Evolutionary conservation across 1,140 invertebrate genomes (phyloP).

Genomic region (Drosophila persimilis): DNA sequence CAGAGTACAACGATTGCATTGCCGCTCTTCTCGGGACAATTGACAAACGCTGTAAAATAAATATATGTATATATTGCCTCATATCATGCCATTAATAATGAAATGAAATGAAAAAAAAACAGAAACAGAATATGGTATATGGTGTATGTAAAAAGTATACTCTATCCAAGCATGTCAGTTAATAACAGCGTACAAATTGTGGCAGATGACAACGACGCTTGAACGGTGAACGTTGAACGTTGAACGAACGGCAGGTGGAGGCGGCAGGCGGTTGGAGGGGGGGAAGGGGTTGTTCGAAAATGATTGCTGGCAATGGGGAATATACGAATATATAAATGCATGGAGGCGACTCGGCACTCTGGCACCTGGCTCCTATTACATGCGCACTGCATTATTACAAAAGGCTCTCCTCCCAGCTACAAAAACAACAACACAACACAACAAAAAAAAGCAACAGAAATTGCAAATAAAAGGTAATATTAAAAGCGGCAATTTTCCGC

Average conservation of each 20-base stretch:
- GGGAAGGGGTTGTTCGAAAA: slow-evolving; percentile 43
- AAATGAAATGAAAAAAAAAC: slow-evolving; percentile 5
- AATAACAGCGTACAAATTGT: slow-evolving; percentile 78
- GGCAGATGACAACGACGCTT: slow-evolving; percentile 65
- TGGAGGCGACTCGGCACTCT: slow-evolving; percentile 73
- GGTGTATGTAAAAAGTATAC: slow-evolving; percentile 23
- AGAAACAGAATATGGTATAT: not conserved
- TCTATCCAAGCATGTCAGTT: slow-evolving; percentile 71
- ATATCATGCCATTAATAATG: slow-evolving; percentile 70
- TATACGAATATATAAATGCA: slow-evolving; percentile 56
- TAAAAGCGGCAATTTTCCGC: slow-evolving; percentile 80
- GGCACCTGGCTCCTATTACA: slow-evolving; percentile 80
- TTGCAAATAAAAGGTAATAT: slow-evolving; percentile 81
- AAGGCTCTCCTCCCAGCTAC: slow-evolving; percentile 37
- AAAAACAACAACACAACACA: too few relatives aligned
- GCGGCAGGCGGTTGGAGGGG: not conserved
- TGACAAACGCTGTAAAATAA: slow-evolving; percentile 28
- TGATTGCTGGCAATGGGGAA: slow-evolving; percentile 66
- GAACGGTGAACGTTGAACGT: not conserved
- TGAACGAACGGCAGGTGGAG: not conserved
- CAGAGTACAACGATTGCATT: not conserved
- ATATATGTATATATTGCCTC: slow-evolving; percentile 34
- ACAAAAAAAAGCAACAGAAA: slow-evolving; percentile 49
- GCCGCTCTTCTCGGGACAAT: not conserved
- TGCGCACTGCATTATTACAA: slow-evolving; percentile 79